Evolutionary conservation across 1,140 invertebrate species (phyloP), one percentile per base, ranked within the genome.

Genomic region (Panonychus citri): DNA sequence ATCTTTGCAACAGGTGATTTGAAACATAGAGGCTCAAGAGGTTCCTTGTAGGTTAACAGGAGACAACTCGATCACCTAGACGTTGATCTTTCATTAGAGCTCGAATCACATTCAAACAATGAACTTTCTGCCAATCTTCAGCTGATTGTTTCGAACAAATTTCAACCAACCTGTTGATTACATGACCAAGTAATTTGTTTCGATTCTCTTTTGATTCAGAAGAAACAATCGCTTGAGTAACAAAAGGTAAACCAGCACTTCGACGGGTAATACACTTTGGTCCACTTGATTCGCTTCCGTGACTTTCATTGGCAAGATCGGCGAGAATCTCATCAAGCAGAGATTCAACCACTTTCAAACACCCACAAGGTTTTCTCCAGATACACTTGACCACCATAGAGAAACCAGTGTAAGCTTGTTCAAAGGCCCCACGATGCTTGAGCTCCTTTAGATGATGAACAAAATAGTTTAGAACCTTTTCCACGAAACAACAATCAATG

Each of bases 401-500:
- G 70, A 93, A 94, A 7, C 86, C 89, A 56, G 88, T 77, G 68
- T 87, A 87, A 5, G 84, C 85, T 70, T 94, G 83, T 68, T 96
- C 90, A 72, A 94, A 94, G 42, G 90, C 89, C 3, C 90, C 90
- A 60, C 88, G 74, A 69, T 96, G 90, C 68, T 87, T 87, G 0
- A 83, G 85, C 67, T 85, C 78, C 2, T 78, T 72, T 21, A 89
- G 74, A 30, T 90, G 69, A 2, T 69, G 66, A 1, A 79, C 77
- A 60, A 87, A 81, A 67, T 81, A 79, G 25, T 80, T 74, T 1
- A 82, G 83, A 54, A 86, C 80, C 25, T 66, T 59, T 17, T 71
- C 56, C 48, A 83, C 55, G 55, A 66, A 55, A 65, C 64, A 57
- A 54, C 65, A 64, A 65, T 37, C 58, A 65, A 62, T 52, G 27